These are phyloP conservation scores for Camponotus floridanus DNA, from an alignment of 1,140 invertebrate species.

Conservation along the genomic window DNA sequence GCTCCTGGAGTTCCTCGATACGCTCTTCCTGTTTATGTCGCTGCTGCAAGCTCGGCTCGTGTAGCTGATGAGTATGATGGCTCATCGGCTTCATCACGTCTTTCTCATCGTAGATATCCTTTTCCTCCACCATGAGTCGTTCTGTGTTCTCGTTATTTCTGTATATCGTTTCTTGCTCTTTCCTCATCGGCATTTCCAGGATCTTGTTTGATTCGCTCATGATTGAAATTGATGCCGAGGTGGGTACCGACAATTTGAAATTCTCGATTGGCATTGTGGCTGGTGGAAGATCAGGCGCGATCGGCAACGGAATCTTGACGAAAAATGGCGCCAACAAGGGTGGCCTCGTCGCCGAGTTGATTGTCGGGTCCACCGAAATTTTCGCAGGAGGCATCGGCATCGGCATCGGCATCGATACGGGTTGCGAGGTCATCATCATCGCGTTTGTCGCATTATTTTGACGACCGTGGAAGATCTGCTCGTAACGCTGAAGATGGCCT, in stretches of 20 bases:
- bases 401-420: slow-evolving; percentile 6
- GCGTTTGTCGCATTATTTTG: slow-evolving; percentile 3
- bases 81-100: slow-evolving; percentile 69
- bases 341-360: not conserved
- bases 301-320: slow-evolving; percentile 73
- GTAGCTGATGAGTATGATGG: slow-evolving; percentile 30
- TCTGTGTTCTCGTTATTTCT: slow-evolving; percentile 72
- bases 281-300: slow-evolving; percentile 72
- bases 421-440: slow-evolving; percentile 32
- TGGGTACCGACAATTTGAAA: slow-evolving; percentile 33
- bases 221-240: not conserved
- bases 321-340: slow-evolving; percentile 65
- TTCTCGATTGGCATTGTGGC: slow-evolving; percentile 35
- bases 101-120: slow-evolving; percentile 70
- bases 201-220: not conserved
- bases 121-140: slow-evolving; percentile 72
- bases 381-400: not conserved
- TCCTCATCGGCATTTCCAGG: slow-evolving; percentile 67
- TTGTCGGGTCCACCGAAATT: slow-evolving; percentile 10
- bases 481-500: slow-evolving; percentile 82
- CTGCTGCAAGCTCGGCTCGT: slow-evolving; percentile 73
- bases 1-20: slow-evolving; percentile 65
- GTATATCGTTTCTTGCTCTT: slow-evolving; percentile 67
- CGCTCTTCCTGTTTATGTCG: slow-evolving; percentile 74
- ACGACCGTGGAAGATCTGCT: slow-evolving; percentile 80